Base-by-base conservation (phyloP, 35 echinoderm and acorn worm species). In the Chiridota heheva region DNA sequence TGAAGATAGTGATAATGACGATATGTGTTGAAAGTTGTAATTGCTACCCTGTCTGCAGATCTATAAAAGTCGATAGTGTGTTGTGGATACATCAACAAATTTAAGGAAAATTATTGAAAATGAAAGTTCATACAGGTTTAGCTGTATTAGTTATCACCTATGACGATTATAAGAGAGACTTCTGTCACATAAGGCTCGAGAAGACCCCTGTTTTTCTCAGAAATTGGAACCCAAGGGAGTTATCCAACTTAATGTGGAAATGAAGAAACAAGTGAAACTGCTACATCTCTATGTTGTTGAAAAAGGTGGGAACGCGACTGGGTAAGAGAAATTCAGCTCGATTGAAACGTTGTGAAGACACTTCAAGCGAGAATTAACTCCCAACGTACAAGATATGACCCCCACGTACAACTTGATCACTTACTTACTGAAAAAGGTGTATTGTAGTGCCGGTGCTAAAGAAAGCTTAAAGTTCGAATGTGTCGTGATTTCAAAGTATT, bases 401-500 rank as follows among this genome's bases (percentile, higher is more conserved):
- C 40, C 80, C 10, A 71, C 84, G 35, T 18, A 64, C 0, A 27
- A 35, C 27, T 72, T 46, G 7, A 48, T 13, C 2, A n/a, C 71
- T 47, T 13, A 75, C 30, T 6, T 48, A 20, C 28, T 75, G 42
- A 22, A 91, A 85, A 48, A 73, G 81, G 17, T 58, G 88, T 7
- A 73, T 36, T 55, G 81, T 91, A 2, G 74, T 88, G 31, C 62
- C 76, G 6, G 76, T 80, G 0, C 27, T 84, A n/a, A 86, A 86
- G 40, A 8, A 36, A 6, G 70, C 74, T 60, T 20, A 38, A 22
- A 65, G 49, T 10, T 68, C 85, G 86, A 22, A 88, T 81, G 5
- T 88, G 86, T 61, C 75, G 86, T 2, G 86, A 88, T 64, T 88
- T 67, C 27, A 78, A 69, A 40, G 12, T 62, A 41, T 72, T 67